Percentiles rank a stretch among this genome's conserved stretches.
Conservation (phyloP, 1,140 invertebrate species). For the Drosophila nigromelanica region DNA sequence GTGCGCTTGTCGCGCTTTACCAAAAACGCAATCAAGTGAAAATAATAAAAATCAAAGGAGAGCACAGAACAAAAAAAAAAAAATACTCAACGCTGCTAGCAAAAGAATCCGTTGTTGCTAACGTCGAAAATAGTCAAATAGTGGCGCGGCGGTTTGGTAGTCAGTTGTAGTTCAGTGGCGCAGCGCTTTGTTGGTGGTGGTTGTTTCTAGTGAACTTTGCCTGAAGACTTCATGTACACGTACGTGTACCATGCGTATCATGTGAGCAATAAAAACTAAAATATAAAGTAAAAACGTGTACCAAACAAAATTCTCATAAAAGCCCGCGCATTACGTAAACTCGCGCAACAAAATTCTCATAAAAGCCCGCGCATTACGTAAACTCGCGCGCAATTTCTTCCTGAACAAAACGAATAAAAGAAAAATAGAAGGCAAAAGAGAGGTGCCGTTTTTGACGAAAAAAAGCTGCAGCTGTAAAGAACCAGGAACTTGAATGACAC, state of each 20-base stretch:
- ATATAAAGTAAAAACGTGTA: constrained; percentile 15
- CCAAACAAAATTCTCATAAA: constrained; percentile 14
- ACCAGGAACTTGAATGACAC: constrained; percentile 79
- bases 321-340: constrained; percentile 71
- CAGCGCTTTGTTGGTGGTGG: constrained; percentile 50
- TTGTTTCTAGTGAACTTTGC: constrained; percentile 72
- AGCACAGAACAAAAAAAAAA: constrained; percentile 33
- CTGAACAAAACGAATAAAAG: constrained; percentile 1
- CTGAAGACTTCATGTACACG: constrained; percentile 37
- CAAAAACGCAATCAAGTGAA: constrained; percentile 42
- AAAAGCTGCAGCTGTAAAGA: constrained; percentile 41
- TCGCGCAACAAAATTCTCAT: constrained; percentile 23
- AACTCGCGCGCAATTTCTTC: constrained; percentile 41
- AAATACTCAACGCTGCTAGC: constrained; percentile 20
- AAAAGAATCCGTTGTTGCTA: constrained; percentile 67
- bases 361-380: constrained; percentile 67
- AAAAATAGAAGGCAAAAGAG: constrained; percentile 10
- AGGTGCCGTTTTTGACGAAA: constrained; percentile 5
- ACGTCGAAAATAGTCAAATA: constrained; percentile 75
- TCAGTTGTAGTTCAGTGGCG: constrained; percentile 54
- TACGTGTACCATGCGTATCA: constrained; percentile 41
- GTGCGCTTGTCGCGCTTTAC: constrained; percentile 54
- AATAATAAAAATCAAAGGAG: constrained; percentile 63
- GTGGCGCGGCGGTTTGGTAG: constrained; percentile 63
- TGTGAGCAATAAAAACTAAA: constrained; percentile 43